These are phyloP conservation scores for Pangasius macronema DNA, from an alignment of 2,797 vertebrate species.

Conservation along the genomic window DNA sequence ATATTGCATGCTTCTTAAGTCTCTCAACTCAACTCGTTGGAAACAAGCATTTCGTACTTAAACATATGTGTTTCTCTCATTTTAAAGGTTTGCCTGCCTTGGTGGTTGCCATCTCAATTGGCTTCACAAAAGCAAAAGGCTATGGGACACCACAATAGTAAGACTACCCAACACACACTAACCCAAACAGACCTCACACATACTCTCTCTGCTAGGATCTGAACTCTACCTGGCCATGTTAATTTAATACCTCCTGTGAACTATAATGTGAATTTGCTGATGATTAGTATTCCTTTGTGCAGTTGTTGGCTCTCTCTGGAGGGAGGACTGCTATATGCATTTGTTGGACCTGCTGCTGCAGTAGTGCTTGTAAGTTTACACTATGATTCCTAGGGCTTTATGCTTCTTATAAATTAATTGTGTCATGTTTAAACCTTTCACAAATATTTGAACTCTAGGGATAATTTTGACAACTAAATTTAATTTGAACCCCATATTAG, in stretches of 20 bases:
- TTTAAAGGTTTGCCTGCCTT: slow-evolving; percentile 92
- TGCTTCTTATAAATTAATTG: slow-evolving; percentile 3
- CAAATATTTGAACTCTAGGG: neutral
- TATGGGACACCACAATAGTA: slow-evolving; percentile 98
- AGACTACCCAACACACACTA: slow-evolving; percentile 67
- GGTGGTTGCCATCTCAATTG: slow-evolving; percentile 98
- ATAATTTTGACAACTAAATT: neutral
- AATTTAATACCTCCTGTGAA: slow-evolving; percentile 67
- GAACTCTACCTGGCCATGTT: slow-evolving; percentile 43
- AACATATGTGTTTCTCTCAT: slow-evolving; percentile 59
- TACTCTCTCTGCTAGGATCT: neutral
- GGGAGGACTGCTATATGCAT: slow-evolving; percentile 97
- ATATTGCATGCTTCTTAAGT: neutral
- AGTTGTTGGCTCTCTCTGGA: slow-evolving; percentile 99
- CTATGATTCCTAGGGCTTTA: slow-evolving; percentile 30
- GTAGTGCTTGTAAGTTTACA: slow-evolving; percentile 91
- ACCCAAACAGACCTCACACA: neutral
- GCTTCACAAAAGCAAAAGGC: slow-evolving; percentile 99
- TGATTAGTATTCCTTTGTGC: slow-evolving; percentile 72
- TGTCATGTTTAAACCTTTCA: neutral
- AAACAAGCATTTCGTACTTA: slow-evolving; percentile 8
- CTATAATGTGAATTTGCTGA: slow-evolving; percentile 74
- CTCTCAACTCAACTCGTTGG: neutral
- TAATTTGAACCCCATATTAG: neutral
- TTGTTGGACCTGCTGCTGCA: slow-evolving; percentile 97